phyloP scores from a whole-genome alignment of 2,797 vertebrate genomes.

The Spinibarbus caldwelli region DNA sequence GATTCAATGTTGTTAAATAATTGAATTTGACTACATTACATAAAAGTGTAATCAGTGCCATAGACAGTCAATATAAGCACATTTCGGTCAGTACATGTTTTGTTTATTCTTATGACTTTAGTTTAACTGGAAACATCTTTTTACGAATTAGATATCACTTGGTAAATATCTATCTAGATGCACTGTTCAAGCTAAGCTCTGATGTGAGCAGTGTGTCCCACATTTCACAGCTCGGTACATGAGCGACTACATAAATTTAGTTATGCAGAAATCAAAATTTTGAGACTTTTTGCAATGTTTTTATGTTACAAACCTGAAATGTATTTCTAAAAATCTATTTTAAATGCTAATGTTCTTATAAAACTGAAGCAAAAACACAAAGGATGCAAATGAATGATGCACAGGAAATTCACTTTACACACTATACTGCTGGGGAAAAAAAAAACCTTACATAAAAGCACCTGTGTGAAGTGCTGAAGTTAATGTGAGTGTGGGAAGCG shows the following conservation, averaged over 20 bases:
- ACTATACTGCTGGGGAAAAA: not conserved
- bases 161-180: no score
- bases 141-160: not conserved
- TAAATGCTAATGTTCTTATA: not conserved
- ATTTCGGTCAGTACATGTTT: not conserved
- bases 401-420: not conserved
- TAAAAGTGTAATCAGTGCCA: no score
- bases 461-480: slow-evolving; percentile 12
- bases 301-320: not conserved
- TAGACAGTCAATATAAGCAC: no score
- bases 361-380: not conserved
- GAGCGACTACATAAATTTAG: not conserved
- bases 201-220: not conserved
- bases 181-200: no score
- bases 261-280: not conserved
- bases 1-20: no score
- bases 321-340: not conserved
- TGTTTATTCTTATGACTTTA: not conserved
- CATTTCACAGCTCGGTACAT: not conserved
- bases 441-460: not conserved
- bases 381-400: not conserved
- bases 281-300: not conserved
- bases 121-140: not conserved
- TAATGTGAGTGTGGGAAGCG: slow-evolving; percentile 68
- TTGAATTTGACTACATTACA: no score